Conservation (phyloP, 1,140 invertebrate genomes). For the Caenorhabditis brenneri region DNA sequence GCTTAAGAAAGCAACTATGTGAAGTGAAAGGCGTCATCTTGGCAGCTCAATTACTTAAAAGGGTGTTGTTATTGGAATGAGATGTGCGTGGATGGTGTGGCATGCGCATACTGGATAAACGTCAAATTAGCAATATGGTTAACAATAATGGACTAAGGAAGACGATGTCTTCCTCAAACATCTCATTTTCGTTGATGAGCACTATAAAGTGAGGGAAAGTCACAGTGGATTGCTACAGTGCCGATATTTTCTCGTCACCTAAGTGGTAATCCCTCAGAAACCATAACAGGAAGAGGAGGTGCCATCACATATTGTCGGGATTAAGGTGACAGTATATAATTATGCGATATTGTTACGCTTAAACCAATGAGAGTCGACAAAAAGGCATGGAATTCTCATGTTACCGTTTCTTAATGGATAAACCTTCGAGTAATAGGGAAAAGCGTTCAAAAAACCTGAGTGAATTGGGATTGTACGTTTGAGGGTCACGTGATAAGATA, state of each 20-base stretch:
- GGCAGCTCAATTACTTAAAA: slow-evolving; percentile 38
- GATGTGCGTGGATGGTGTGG: slow-evolving; percentile 37
- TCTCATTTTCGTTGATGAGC: slow-evolving; percentile 30
- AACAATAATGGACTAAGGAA: slow-evolving; percentile 41
- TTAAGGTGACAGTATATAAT: neutral
- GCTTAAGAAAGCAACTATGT: neutral
- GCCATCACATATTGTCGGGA: slow-evolving; percentile 9
- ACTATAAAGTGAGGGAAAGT: neutral
- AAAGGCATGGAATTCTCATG: too few species aligned
- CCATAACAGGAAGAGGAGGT: neutral
- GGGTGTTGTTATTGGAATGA: slow-evolving; percentile 31
- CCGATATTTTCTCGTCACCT: slow-evolving; percentile 13
- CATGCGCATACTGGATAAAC: slow-evolving; percentile 42
- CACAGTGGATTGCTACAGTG: neutral
- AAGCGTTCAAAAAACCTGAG: too few species aligned
- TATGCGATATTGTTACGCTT: slow-evolving; percentile 23
- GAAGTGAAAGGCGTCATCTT: slow-evolving; percentile 26
- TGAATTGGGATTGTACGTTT: too few species aligned
- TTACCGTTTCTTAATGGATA: too few species aligned
- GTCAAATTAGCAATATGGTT: slow-evolving; percentile 43
- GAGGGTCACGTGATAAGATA: too few species aligned
- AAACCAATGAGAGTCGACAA: neutral
- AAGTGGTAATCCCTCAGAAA: neutral
- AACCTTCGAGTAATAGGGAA: too few species aligned
- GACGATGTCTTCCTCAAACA: slow-evolving; percentile 16